Evolutionary conservation across 2,113 vertebrate species (phyloP).

Genomic region (Oreochromis tanganicae): DNA sequence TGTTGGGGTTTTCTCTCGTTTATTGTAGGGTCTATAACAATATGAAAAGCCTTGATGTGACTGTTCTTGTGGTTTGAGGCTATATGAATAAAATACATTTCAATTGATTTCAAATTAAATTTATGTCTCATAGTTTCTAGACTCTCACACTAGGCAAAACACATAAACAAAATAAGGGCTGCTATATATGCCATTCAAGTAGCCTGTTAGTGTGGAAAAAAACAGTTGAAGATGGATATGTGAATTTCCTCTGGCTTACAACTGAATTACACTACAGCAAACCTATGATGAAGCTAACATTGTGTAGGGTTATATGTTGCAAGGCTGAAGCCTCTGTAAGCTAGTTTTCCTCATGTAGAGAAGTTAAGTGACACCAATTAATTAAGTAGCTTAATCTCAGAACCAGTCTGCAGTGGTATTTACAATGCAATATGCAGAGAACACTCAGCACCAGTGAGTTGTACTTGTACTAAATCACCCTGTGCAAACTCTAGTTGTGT

Average conservation of each 20-base stretch:
- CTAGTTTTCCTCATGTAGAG: fast-evolving
- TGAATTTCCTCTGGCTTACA: background rate
- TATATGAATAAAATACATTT: background rate
- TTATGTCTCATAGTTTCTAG: background rate
- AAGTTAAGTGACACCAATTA: background rate
- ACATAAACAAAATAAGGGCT: background rate
- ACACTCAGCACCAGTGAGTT: background rate
- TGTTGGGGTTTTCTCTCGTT: background rate
- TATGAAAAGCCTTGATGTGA: background rate
- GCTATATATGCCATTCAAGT: background rate
- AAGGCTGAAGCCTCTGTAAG: background rate
- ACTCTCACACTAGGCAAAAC: fast-evolving
- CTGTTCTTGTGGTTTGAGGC: background rate
- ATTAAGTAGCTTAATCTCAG: background rate
- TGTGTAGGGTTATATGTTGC: background rate
- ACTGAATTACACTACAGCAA: background rate
- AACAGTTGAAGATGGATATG: background rate
- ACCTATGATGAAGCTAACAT: background rate
- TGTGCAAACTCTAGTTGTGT: background rate
- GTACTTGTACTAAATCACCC: background rate
- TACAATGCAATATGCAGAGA: background rate
- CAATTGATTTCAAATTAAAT: background rate
- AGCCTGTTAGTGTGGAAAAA: background rate
- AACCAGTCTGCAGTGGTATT: background rate
- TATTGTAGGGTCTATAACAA: background rate